phyloP scores from a whole-genome alignment of 2,888 invertebrate genomes.

The Onthophagus sagittarius region DNA sequence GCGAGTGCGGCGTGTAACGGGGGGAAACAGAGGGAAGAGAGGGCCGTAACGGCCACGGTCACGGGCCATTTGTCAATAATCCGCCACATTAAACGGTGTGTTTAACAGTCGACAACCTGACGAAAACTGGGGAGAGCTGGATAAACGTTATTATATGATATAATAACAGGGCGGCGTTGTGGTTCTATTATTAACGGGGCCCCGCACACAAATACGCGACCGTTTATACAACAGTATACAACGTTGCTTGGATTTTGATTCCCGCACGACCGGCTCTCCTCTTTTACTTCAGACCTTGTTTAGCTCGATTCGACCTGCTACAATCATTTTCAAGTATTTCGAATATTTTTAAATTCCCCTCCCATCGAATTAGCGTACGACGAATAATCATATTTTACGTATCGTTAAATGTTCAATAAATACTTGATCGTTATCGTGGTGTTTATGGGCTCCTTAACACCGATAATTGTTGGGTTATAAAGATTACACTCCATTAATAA shows the following conservation, averaged over 20 bases:
- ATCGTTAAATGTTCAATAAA: background rate
- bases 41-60: background rate
- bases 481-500: background rate
- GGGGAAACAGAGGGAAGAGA: too few species aligned
- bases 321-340: background rate
- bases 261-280: background rate
- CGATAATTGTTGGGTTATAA: background rate
- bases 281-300: background rate
- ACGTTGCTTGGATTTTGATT: background rate
- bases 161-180: conserved; percentile 12
- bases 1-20: background rate
- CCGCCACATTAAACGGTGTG: conserved; percentile 9
- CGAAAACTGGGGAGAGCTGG: conserved; percentile 10
- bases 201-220: background rate
- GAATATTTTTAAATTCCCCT: too few species aligned
- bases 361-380: too few species aligned
- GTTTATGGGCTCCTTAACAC: background rate
- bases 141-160: conserved; percentile 12
- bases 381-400: background rate
- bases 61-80: conserved; percentile 13
- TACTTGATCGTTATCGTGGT: background rate
- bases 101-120: conserved; percentile 11
- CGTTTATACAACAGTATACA: too few species aligned
- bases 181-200: background rate
- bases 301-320: background rate